Evolutionary conservation across 2,113 vertebrate genomes (phyloP).

Genomic region (Recurvirostra avosetta): DNA sequence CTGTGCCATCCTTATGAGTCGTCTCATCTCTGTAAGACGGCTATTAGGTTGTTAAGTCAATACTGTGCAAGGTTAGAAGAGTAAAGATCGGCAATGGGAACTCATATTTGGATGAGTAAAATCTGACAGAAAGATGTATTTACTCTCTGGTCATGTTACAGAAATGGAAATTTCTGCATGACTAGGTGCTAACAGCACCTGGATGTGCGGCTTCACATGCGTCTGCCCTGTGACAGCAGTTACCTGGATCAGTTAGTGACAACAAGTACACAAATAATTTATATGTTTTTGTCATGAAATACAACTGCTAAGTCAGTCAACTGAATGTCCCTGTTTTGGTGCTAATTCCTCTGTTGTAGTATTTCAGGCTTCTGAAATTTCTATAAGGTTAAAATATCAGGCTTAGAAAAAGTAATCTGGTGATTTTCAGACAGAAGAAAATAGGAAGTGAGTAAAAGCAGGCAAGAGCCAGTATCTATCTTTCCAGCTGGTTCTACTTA

Average conservation of each 20-base stretch:
- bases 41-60: not conserved
- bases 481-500: slow-evolving; percentile 47
- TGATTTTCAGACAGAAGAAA: slow-evolving; percentile 3
- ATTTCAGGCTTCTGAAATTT: slow-evolving; percentile 1
- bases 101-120: not conserved
- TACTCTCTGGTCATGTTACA: not conserved
- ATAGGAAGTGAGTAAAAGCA: slow-evolving; percentile 36
- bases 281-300: not conserved
- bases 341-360: not conserved
- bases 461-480: slow-evolving; percentile 1
- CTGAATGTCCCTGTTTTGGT: not conserved
- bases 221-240: not conserved
- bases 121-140: not conserved
- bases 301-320: not conserved
- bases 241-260: not conserved
- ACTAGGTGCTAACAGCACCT: not conserved
- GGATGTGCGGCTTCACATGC: not conserved
- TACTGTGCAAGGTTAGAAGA: not conserved
- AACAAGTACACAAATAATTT: not conserved
- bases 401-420: slow-evolving; percentile 32
- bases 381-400: not conserved
- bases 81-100: not conserved
- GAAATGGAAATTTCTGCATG: not conserved
- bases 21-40: not conserved
- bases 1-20: not conserved